Evolutionary conservation across 2,888 invertebrate species (phyloP).

Genomic region (Andrena praecox): DNA sequence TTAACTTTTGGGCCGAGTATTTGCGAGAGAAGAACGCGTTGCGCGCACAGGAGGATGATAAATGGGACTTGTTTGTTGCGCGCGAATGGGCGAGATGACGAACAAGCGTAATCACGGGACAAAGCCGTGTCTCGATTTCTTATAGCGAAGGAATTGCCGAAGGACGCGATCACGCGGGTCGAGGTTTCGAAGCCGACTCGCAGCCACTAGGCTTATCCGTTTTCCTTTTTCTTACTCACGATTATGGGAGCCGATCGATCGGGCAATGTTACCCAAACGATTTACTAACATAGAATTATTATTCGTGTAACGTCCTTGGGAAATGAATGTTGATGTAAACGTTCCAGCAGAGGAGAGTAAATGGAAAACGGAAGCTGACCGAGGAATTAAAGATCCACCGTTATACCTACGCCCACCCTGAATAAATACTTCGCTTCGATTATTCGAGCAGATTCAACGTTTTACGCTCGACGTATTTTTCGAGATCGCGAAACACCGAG

Average conservation of each 20-base stretch:
- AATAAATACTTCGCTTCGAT: neutral
- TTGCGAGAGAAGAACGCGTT: neutral
- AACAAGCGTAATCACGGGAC: neutral
- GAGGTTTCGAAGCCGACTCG: conserved; percentile 5
- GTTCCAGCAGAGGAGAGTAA: neutral
- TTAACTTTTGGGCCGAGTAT: neutral
- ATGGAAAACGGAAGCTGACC: neutral
- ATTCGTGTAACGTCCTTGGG: too few species aligned
- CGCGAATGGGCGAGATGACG: neutral
- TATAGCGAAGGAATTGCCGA: conserved; percentile 7
- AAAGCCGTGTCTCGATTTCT: conserved; percentile 16
- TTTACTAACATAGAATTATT: neutral
- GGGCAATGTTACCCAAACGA: neutral
- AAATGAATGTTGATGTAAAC: too few species aligned
- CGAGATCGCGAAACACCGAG: neutral
- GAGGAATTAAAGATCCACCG: neutral
- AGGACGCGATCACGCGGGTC: neutral
- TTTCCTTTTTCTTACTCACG: neutral
- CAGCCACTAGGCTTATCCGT: conserved; percentile 17
- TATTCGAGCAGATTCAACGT: neutral
- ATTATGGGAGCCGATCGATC: neutral
- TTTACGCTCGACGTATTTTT: conserved; percentile 25
- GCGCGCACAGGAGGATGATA: neutral
- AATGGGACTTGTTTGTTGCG: neutral
- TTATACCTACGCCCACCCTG: neutral